Percentiles rank a stretch among this genome's conserved stretches.
Conservation (phyloP, 2,888 invertebrate genomes). For the Eristalis pertinax region DNA sequence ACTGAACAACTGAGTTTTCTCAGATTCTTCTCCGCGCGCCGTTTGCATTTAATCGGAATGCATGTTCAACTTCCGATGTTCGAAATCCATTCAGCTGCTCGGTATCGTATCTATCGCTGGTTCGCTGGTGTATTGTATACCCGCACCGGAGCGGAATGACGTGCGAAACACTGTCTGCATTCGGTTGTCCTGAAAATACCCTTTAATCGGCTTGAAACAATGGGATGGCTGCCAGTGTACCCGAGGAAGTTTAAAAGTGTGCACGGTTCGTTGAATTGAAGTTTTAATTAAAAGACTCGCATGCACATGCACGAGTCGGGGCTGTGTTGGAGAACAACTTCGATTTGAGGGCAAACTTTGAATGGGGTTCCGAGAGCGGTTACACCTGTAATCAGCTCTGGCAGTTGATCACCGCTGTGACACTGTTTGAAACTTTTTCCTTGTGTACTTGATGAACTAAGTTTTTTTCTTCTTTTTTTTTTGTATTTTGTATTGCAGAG, state of each 20-base stretch:
- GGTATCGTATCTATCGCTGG: not conserved
- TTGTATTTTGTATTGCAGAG: constrained; percentile 83
- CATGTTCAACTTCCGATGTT: not conserved
- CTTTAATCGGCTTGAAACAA: not conserved
- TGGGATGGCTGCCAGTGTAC: not conserved
- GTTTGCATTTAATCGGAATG: not conserved
- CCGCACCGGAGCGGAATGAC: too few relatives aligned
- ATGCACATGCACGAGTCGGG: not conserved
- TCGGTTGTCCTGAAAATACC: not conserved
- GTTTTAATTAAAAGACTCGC: not conserved
- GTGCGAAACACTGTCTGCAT: not conserved
- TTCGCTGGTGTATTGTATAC: not conserved
- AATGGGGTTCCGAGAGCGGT: not conserved
- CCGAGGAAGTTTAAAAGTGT: not conserved
- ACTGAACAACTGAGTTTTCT: not conserved
- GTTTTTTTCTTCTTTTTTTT: not conserved
- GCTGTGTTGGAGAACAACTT: not conserved
- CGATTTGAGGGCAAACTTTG: not conserved
- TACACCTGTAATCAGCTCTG: not conserved
- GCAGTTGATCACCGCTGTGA: not conserved
- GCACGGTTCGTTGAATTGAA: not conserved
- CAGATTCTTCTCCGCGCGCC: not conserved
- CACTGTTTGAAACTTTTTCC: not conserved
- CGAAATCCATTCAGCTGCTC: not conserved
- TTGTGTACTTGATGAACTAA: not conserved